Evolutionary conservation across 2,888 invertebrate species (phyloP), one percentile per base, ranked within the genome.

Genomic region (Lepidocyrtinus sp.): DNA sequence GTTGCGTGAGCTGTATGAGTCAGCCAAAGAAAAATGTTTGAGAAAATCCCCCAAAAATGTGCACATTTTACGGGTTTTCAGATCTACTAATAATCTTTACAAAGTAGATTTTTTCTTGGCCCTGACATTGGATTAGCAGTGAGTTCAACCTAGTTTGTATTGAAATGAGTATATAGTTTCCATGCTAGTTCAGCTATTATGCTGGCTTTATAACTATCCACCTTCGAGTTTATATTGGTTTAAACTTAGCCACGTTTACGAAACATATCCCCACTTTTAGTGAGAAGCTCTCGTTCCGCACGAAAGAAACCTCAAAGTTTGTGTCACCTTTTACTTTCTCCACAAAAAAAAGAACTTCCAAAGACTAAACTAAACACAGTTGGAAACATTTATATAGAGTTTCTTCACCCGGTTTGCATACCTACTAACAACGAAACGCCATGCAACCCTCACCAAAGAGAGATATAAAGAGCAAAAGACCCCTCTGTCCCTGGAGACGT

Each of bases 401-500:
- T 45, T 45, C 7, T 9, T 12, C 45, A 45, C 45, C 45, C 45
- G 17, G 25, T 21, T 61, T 50, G 25, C 50, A 26, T 50, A 45
- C 24, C 27, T 27, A 46, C 26, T 22, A 61, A n/a, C 61, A 46
- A 1, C 22, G 24, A 25, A 64, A 21, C 22, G n/a, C n/a, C n/a
- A n/a, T 9, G 24, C 64, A 12, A 25, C 24, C 19, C 50, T 24
- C 59, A 69, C 55, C 9, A 36, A 63, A 70, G 24, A 63, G 46
- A 63, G 15, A 65, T 70, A 67, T 73, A 62, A 63, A 21, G 75
- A 64, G 67, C 65, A 82, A 82, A 82, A 83, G 82, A 82, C 83
- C 83, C 85, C 83, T 82, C 74, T 55, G 45, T 84, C 84, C 83
- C 84, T 61, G 77, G 84, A 81, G 84, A 84, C 65, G 73, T 75